These are phyloP conservation scores for Oryctolagus cuniculus DNA, from an alignment of 2,113 vertebrate species.

Conservation along the genomic window DNA sequence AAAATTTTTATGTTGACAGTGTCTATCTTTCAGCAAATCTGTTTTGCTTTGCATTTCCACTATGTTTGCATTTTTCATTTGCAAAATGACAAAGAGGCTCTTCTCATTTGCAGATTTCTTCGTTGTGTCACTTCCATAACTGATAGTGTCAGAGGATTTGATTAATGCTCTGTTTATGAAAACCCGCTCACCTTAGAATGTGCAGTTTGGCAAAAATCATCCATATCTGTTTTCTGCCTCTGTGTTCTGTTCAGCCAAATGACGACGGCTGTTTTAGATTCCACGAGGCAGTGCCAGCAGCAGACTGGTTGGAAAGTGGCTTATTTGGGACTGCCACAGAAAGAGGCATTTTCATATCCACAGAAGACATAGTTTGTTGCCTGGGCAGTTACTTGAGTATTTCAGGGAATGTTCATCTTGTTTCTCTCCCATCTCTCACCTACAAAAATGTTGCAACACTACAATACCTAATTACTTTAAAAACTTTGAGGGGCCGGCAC, in stretches of 20 bases:
- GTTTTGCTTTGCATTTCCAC: conserved; percentile 2
- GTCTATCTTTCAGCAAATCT: conserved; percentile 9
- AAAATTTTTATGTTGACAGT: background rate
- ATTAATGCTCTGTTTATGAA: conserved; percentile 24
- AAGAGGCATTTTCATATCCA: background rate
- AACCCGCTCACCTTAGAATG: conserved; percentile 36
- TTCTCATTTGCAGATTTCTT: conserved; percentile 8
- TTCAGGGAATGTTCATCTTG: background rate
- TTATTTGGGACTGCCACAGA: background rate
- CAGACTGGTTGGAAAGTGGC: background rate
- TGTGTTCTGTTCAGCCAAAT: background rate
- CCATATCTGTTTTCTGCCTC: conserved; percentile 7
- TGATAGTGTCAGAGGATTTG: conserved; percentile 31
- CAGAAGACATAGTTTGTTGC: background rate
- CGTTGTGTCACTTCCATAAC: conserved; percentile 14
- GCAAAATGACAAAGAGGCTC: background rate
- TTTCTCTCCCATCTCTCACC: background rate
- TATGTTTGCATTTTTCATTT: conserved; percentile 36
- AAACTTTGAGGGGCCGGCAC: background rate
- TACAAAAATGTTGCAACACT: background rate
- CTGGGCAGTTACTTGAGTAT: background rate
- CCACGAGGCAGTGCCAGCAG: background rate
- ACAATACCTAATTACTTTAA: background rate
- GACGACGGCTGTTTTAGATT: background rate
- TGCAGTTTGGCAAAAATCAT: conserved; percentile 20